A percentile compares a stretch with the other conserved stretches of the same genome.
Evolutionary conservation across 1,140 invertebrate species (phyloP).

Genomic region (Meteorus sp.): DNA sequence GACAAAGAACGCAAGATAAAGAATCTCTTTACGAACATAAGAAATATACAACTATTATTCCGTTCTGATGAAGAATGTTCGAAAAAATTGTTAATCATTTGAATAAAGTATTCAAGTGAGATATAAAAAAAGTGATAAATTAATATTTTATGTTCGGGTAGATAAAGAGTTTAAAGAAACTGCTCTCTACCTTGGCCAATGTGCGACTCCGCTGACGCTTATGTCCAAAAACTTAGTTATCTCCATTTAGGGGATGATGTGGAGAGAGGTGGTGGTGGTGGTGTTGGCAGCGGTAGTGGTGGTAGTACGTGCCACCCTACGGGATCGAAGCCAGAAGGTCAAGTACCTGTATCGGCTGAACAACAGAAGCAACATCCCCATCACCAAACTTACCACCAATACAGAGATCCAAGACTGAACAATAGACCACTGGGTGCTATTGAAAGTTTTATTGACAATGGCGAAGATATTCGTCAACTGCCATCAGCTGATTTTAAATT

Average conservation of each 20-base stretch:
- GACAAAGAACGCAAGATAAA: too few species aligned
- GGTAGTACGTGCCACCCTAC: conserved; percentile 12
- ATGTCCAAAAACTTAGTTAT: conserved; percentile 55
- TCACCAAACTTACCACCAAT: conserved; percentile 32
- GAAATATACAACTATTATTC: too few species aligned
- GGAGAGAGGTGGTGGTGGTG: conserved; percentile 22
- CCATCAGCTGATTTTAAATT: conserved; percentile 62
- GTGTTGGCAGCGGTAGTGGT: not conserved
- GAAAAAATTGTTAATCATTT: too few species aligned
- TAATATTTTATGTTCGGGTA: conserved; percentile 17
- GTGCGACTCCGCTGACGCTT: conserved; percentile 55
- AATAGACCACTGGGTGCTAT: conserved; percentile 56
- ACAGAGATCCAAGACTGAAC: conserved; percentile 21
- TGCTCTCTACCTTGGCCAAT: conserved; percentile 45
- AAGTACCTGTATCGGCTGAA: conserved; percentile 47
- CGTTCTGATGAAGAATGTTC: too few species aligned
- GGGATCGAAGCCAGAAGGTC: conserved; percentile 50
- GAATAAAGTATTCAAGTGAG: too few species aligned
- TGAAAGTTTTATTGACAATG: conserved; percentile 60
- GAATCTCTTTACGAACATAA: too few species aligned
- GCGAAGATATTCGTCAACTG: conserved; percentile 32
- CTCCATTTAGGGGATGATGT: conserved; percentile 51
- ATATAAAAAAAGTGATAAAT: conserved; percentile 6
- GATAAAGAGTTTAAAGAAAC: too few species aligned
- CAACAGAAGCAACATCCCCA: conserved; percentile 27